These are phyloP conservation scores for Ctenochaetus hawaiiensis DNA, from an alignment of 2,797 vertebrate genomes.

Conservation along the genomic window DNA sequence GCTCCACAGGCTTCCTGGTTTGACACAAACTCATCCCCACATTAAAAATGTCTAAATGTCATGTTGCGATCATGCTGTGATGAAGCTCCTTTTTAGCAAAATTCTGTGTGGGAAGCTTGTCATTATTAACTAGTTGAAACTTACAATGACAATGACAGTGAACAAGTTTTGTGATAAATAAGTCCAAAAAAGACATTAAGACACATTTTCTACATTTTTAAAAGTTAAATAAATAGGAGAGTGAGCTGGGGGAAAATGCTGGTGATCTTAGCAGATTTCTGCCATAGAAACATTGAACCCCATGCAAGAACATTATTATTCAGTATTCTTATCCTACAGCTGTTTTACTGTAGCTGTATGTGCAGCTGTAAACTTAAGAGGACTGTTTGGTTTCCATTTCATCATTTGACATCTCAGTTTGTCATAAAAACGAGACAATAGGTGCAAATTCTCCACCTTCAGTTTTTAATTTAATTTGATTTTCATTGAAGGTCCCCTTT, in stretches of 20 bases:
- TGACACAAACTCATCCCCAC: constrained; percentile 62
- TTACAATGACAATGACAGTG: constrained; percentile 3
- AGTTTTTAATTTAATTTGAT: not conserved
- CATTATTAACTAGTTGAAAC: constrained; percentile 20
- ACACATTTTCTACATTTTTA: too few species aligned
- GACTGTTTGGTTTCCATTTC: not conserved
- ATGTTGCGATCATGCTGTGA: constrained; percentile 34
- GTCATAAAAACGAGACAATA: not conserved
- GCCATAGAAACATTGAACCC: constrained; percentile 21
- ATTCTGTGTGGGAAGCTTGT: constrained; percentile 24
- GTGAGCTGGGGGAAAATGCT: constrained; percentile 2
- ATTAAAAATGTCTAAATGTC: constrained; percentile 53
- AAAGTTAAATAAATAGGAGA: too few species aligned
- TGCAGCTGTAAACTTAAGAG: too few species aligned
- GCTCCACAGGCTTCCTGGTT: constrained; percentile 70
- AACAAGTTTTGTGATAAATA: not conserved
- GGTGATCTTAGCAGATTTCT: not conserved
- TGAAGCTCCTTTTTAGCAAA: constrained; percentile 23
- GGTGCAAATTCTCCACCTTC: not conserved
- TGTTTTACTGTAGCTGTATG: too few species aligned
- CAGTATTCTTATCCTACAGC: not conserved
- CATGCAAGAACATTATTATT: constrained; percentile 33
- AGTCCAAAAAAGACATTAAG: constrained; percentile 8
- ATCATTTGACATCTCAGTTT: not conserved
- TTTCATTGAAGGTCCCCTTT: not conserved